These are phyloP conservation scores for Pangasius krempfi DNA, from an alignment of 2,797 vertebrate genomes.

Conservation along the genomic window DNA sequence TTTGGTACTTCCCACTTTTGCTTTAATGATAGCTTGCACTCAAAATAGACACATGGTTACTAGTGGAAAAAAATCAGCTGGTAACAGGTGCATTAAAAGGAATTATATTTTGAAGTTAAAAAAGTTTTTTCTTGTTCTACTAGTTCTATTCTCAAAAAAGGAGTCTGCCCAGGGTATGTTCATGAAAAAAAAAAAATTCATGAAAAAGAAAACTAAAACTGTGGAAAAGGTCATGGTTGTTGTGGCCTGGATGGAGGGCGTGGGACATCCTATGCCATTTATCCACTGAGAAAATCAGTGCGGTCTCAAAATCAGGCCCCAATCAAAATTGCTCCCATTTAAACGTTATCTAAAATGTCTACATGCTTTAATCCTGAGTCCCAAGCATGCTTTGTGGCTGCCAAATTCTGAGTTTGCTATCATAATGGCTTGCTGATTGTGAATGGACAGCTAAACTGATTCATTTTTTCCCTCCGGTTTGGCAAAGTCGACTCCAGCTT, in stretches of 20 bases:
- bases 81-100: slow-evolving; percentile 68
- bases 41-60: neutral
- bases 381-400: slow-evolving; percentile 51
- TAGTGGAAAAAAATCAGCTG: slow-evolving; percentile 64
- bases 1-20: too few species aligned
- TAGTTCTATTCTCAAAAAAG: slow-evolving; percentile 47
- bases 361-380: slow-evolving; percentile 61
- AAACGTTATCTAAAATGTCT: slow-evolving; percentile 58
- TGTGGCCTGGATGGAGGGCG: slow-evolving; percentile 42
- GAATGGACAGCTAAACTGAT: slow-evolving; percentile 53
- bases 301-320: slow-evolving; percentile 54
- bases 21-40: too few species aligned
- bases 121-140: slow-evolving; percentile 65
- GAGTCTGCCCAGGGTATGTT: slow-evolving; percentile 44
- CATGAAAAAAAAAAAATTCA: slow-evolving; percentile 31
- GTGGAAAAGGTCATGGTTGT: slow-evolving; percentile 31
- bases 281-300: slow-evolving; percentile 55
- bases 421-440: slow-evolving; percentile 61
- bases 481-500: slow-evolving; percentile 44
- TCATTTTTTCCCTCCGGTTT: slow-evolving; percentile 51
- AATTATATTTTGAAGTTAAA: slow-evolving; percentile 6
- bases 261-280: slow-evolving; percentile 54
- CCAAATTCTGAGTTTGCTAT: slow-evolving; percentile 57
- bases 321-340: slow-evolving; percentile 62
- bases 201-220: slow-evolving; percentile 34